These are phyloP conservation scores for Cerastis leucographa DNA, from an alignment of 2,888 invertebrate genomes.

Conservation along the genomic window DNA sequence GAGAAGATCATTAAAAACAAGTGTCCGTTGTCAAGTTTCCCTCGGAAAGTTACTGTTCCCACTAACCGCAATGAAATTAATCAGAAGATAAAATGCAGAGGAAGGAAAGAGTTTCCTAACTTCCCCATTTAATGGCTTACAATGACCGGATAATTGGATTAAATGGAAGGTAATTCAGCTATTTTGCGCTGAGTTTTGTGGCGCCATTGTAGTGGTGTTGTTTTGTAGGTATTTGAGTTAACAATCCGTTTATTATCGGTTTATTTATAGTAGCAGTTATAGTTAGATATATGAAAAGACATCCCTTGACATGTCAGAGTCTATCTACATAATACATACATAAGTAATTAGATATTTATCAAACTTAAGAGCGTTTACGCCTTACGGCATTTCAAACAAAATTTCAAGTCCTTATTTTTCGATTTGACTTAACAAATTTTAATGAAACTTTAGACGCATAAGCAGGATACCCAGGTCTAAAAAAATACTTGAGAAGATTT, in stretches of 20 bases:
- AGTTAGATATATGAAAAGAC: background rate
- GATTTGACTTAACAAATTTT: too few species aligned
- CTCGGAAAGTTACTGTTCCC: constrained; percentile 59
- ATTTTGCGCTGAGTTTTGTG: constrained; percentile 44
- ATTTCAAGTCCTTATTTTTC: too few species aligned
- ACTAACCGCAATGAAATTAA: constrained; percentile 65
- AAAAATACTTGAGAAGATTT: too few species aligned
- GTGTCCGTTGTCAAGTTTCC: constrained; percentile 62
- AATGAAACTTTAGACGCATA: too few species aligned
- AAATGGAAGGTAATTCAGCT: constrained; percentile 53
- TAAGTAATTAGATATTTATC: too few species aligned
- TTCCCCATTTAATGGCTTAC: constrained; percentile 58
- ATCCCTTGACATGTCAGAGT: background rate
- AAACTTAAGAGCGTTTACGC: too few species aligned
- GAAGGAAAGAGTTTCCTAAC: constrained; percentile 54
- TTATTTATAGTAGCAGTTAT: too few species aligned
- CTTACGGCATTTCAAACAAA: too few species aligned
- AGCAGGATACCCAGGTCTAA: too few species aligned
- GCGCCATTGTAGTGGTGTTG: background rate
- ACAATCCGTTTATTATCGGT: background rate
- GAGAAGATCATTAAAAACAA: constrained; percentile 61
- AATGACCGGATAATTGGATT: constrained; percentile 56
- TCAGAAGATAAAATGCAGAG: constrained; percentile 61
- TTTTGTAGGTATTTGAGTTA: constrained; percentile 21
- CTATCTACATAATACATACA: too few species aligned